Evolutionary conservation across 1,140 invertebrate genomes (phyloP).

Genomic region (Zaprionus capensis): DNA sequence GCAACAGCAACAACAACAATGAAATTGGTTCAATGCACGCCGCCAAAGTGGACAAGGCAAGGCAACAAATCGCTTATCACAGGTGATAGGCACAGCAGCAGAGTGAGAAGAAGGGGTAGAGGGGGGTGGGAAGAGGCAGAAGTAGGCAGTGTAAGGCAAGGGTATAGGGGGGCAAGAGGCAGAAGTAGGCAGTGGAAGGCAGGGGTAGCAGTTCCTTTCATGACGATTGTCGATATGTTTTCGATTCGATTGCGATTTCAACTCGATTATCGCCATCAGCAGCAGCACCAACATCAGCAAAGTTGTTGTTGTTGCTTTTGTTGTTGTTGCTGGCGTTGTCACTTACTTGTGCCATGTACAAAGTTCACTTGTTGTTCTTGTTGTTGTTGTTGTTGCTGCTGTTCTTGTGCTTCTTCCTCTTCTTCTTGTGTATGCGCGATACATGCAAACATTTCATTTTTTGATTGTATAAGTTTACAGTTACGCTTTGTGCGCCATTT

Average conservation of each 20-base stretch:
- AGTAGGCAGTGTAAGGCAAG: too few relatives aligned
- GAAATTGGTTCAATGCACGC: constrained; percentile 80
- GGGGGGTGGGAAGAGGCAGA: background rate
- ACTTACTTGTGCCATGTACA: constrained; percentile 65
- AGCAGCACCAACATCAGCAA: constrained; percentile 40
- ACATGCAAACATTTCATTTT: constrained; percentile 39
- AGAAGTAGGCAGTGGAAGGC: too few relatives aligned
- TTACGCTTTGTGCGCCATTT: constrained; percentile 76
- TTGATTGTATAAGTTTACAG: constrained; percentile 79
- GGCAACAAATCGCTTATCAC: constrained; percentile 35
- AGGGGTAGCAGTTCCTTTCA: background rate
- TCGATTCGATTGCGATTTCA: constrained; percentile 17
- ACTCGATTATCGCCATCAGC: constrained; percentile 47
- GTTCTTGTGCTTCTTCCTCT: constrained; percentile 36
- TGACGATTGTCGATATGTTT: constrained; percentile 32
- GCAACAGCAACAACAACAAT: constrained; percentile 32
- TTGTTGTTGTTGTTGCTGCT: constrained; percentile 34
- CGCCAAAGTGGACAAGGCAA: constrained; percentile 48
- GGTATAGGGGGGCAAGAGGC: too few relatives aligned
- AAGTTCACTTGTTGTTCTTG: constrained; percentile 69
- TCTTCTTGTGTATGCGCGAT: constrained; percentile 39
- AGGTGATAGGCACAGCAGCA: constrained; percentile 36
- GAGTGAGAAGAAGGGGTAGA: background rate
- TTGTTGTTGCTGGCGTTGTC: constrained; percentile 44
- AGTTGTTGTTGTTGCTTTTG: background rate